Conservation (phyloP, 2,888 invertebrate genomes). For the Acanthococcus lagerstroemiae region DNA sequence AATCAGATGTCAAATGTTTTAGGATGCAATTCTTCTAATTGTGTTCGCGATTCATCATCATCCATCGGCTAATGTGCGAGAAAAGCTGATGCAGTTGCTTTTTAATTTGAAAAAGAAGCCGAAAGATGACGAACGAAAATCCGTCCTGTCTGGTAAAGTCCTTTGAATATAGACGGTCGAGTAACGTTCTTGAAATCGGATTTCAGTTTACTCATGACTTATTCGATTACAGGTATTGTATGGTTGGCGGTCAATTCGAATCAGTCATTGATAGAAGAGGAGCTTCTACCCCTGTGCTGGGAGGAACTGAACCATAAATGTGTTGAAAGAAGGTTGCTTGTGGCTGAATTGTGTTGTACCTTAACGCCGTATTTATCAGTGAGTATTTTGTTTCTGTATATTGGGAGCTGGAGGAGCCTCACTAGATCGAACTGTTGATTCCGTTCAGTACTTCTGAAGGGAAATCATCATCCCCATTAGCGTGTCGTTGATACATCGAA, state of each 20-base stretch:
- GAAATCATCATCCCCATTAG: too few relatives aligned
- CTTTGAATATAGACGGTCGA: neutral
- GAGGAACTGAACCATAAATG: slow-evolving; percentile 60
- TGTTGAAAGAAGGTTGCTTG: slow-evolving; percentile 54
- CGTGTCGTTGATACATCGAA: too few relatives aligned
- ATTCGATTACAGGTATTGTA: slow-evolving; percentile 44
- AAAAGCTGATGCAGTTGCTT: slow-evolving; percentile 53
- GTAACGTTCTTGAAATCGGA: slow-evolving; percentile 7
- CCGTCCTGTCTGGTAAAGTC: slow-evolving; percentile 47
- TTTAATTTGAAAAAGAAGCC: slow-evolving; percentile 64
- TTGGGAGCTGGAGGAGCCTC: neutral
- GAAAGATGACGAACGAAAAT: slow-evolving; percentile 53
- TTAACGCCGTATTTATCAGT: slow-evolving; percentile 56
- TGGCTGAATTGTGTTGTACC: slow-evolving; percentile 57
- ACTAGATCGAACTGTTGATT: neutral
- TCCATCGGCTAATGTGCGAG: slow-evolving; percentile 49
- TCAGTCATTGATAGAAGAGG: slow-evolving; percentile 50
- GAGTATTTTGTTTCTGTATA: slow-evolving; percentile 33
- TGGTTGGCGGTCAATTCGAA: slow-evolving; percentile 43
- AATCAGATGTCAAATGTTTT: too few relatives aligned
- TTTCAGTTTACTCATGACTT: slow-evolving; percentile 2
- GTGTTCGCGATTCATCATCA: slow-evolving; percentile 53
- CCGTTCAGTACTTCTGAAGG: too few relatives aligned
- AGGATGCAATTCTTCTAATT: slow-evolving; percentile 56
- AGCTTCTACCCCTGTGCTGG: slow-evolving; percentile 61